Evolutionary conservation across 2,797 vertebrate genomes (phyloP), one percentile per base, ranked within the genome.

Genomic region (Eulemur rubriventer): DNA sequence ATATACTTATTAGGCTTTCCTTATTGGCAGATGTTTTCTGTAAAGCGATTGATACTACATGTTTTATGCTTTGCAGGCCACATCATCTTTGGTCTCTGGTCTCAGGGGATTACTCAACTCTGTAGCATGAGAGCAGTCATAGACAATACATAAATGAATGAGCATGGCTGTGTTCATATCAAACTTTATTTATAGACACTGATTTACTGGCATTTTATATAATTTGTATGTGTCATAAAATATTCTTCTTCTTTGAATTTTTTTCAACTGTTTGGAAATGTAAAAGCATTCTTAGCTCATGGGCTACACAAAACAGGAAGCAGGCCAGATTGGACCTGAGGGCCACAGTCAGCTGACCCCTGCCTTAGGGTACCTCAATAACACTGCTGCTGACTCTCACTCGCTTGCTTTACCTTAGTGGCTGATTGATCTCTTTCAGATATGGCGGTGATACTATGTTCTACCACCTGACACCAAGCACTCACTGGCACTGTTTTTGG

Each of bases 41-140:
- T 18, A 35, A 88, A 82, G 52, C 1, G 17, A 18, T 78, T 78
- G 24, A 35, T 6, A 59, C 69, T 96, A 96, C 96, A 94, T 92
- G 69, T 67, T 95, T 48, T 17, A 35, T 41, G 41, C 26, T 91
- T 43, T 93, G 30, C 3, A 11, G 28, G 2, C 7, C 22, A 22
- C 3, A 9, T 4, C 14, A 12, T 80, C 11, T 83, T 61, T 38
- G 13, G 14, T 80, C 11, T 79, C 55, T 38, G 17, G 8, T 86
- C 10, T 94, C 38, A 41, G 41, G 41, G 20, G 43, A 43, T 1
- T 2, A 7, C 26, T 84, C 16, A 33, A 20, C 18, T 41, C 33
- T 35, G 12, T 33, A 41, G 2, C 5, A 2, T 65, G 26, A 55
- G 48, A 48, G 24, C 22, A 20, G 48, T 43, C 46, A 41, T 3